Base-by-base conservation (phyloP, 2,797 vertebrate species). In the Aldrovandia affinis region DNA sequence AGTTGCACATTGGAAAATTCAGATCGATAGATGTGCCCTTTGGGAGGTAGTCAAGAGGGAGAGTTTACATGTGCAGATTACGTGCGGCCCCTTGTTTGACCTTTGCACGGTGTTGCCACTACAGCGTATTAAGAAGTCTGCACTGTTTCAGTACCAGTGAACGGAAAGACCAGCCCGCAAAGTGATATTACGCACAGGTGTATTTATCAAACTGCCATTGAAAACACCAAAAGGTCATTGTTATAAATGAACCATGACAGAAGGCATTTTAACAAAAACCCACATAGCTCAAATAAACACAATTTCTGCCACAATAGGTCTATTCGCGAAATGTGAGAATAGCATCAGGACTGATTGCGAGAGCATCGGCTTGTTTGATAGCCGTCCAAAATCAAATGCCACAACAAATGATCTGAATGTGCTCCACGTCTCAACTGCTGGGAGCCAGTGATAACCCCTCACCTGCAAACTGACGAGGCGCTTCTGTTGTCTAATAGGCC, bases 211-310 rank as follows among this genome's bases (percentile, higher is more conserved):
- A 75, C 50, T n/a, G 42, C 25, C 77, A 77, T 61, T 86, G 33
- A 77, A 82, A 73, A 78, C 39, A 59, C 70, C 61, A 42, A 63
- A 39, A 78, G 20, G 83, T 80, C 78, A 80, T 87, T 84, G 82
- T 63, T 65, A 4, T 70, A 52, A 78, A 75, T 15, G 0, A 73
- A 70, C n/a, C 80, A 39, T 73, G 70, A 52, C 15, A 4, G 28
- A 82, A 86, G 77, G 81, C n/a, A 30, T 79, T 20, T 55, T 33
- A 30, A 78, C 22, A 12, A 22, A 81, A 30, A 63, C 22, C 33
- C 42, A 80, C 15, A 33, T 59, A 78, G 59, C 80, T 83, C 20
- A 80, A 78, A 82, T 15, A n/a, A 63, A 57, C 44, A 36, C 68
- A 9, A 39, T 80, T 77, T 80, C 75, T 82, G 59, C 25, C 73